Base-by-base conservation (phyloP, 2,888 invertebrate species). In the Gari tellinella region DNA sequence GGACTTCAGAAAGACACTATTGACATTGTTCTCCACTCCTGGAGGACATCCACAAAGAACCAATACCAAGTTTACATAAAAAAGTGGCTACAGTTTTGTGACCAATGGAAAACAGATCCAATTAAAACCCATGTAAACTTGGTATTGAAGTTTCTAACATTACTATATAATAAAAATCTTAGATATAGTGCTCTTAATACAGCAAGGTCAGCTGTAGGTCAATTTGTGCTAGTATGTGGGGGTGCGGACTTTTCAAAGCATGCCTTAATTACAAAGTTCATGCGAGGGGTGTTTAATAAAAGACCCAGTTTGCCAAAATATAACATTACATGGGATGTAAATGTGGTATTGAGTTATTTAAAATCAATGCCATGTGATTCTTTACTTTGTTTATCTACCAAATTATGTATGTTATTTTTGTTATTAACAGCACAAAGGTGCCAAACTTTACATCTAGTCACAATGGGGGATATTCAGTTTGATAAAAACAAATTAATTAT, bases 11-110 rank as follows among this genome's bases (percentile, higher is more conserved):
- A 26, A 15, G 43, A 25, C 12, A 23, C 66, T 25, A 23, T 45
- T 31, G 21, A 41, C 8, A 58, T 66, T 31, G 61, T 67, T 14
- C 10, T 60, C 5, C 19, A 26, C 4, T 51, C 55, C 12, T 67
- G 61, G 67, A 46, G 61, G 19, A 25, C 7, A 15, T 52, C 67
- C 5, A 67, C 67, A 7, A 31, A 19, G 38, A 61, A 46, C 15
- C 26, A 23, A 21, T 67, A 67, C 48, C 15, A 23, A 12, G n/a
- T 43, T 4, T 53, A 61, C 23, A 26, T 61, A 1, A 58, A 60
- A 19, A n/a, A 23, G 37, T 66, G 58, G 66, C 4, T 66, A 5
- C 15, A 55, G n/a, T 68, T 55, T 68, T 23, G 25, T 46, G 21
- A 38, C 37, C 1, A n/a, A 23, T 38, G 15, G 45, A 17, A 61